Conservation (phyloP, 2,888 invertebrate species). For the Adineta ricciae region DNA sequence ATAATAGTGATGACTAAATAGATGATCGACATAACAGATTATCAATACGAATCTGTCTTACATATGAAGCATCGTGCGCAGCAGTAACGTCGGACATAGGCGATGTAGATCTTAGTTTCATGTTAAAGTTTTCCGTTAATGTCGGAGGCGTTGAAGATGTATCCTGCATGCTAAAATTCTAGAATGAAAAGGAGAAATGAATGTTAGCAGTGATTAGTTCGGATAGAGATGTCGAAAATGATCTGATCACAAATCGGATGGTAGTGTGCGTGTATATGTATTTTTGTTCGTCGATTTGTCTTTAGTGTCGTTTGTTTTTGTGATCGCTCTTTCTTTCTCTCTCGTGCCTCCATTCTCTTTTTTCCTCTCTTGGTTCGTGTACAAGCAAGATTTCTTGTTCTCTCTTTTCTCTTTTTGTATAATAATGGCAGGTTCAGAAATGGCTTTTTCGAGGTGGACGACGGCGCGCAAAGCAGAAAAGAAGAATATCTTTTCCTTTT, state of each 20-base stretch:
- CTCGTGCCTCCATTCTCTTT: constrained; percentile 8
- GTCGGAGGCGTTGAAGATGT: neutral
- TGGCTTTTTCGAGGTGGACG: constrained; percentile 13
- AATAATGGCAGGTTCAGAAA: constrained; percentile 9
- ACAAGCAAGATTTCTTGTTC: constrained; percentile 13
- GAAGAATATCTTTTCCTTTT: constrained; percentile 12
- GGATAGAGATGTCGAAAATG: neutral
- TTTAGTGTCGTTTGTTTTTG: neutral
- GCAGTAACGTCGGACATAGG: neutral
- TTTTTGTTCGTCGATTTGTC: neutral
- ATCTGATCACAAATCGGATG: neutral
- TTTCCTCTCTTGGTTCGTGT: constrained; percentile 5
- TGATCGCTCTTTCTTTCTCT: constrained; percentile 8
- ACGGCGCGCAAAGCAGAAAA: constrained; percentile 9
- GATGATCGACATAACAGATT: neutral
- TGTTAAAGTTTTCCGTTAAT: neutral
- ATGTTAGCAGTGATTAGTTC: neutral
- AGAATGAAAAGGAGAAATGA: neutral
- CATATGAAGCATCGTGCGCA: neutral
- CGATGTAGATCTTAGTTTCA: neutral
- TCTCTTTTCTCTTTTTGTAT: constrained; percentile 12
- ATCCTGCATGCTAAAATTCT: neutral
- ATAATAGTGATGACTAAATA: neutral
- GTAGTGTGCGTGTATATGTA: neutral
- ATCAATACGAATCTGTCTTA: neutral